A percentile compares a stretch with the other conserved stretches of the same genome.
phyloP scores from a whole-genome alignment of 2,888 invertebrate genomes.

The Caenorhabditis imperialis region DNA sequence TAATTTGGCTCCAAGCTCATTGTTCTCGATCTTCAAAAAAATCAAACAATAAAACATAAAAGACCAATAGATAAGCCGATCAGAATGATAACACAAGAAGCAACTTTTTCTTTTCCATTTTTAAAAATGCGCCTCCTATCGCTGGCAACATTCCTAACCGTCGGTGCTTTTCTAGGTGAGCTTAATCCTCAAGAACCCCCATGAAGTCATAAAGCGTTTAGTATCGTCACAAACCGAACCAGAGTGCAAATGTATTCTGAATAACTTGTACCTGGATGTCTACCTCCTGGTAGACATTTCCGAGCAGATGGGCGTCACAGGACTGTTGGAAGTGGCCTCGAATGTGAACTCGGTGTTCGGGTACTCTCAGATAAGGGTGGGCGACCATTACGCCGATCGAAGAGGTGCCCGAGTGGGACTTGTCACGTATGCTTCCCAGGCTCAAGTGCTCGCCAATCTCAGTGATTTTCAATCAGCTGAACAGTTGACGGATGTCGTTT shows the following conservation, averaged over 20 bases:
- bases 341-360: constrained; percentile 37
- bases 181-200: not conserved
- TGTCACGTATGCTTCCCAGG: not conserved
- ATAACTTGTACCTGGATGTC: constrained; percentile 24
- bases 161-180: not conserved
- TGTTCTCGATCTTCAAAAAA: too few species aligned
- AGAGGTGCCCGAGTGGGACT: constrained; percentile 9
- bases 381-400: constrained; percentile 10
- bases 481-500: constrained; percentile 12
- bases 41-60: too few species aligned
- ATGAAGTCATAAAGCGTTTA: not conserved
- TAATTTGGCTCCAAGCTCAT: too few species aligned
- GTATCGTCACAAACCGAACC: not conserved
- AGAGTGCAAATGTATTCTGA: constrained; percentile 22
- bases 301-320: constrained; percentile 7
- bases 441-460: constrained; percentile 9
- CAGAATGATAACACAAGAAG: too few species aligned
- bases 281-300: constrained; percentile 14
- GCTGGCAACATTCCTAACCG: not conserved
- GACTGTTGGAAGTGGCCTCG: constrained; percentile 14
- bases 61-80: too few species aligned
- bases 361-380: constrained; percentile 19
- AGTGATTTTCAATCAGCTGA: constrained; percentile 20
- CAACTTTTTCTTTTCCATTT: not conserved
- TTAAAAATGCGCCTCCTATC: not conserved